Evolutionary conservation across 2,113 vertebrate species (phyloP).

Genomic region (Pogonocichla stellata): DNA sequence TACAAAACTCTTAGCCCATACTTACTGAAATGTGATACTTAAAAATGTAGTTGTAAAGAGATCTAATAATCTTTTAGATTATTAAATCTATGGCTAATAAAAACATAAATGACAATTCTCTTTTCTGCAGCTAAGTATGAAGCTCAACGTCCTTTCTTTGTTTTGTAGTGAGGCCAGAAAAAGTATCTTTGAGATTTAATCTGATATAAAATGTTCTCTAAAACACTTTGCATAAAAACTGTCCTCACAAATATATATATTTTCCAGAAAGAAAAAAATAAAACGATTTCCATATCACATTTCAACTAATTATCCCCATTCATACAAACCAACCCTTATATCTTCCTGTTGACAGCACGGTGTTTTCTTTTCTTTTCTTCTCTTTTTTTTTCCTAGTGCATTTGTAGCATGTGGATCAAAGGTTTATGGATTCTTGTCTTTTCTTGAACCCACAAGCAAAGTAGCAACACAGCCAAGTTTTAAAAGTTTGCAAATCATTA

Average conservation of each 20-base stretch:
- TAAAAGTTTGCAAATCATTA: conserved; percentile 35
- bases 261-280: background rate
- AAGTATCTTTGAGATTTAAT: background rate
- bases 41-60: background rate
- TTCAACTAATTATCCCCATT: conserved; percentile 37
- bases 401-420: conserved; percentile 18
- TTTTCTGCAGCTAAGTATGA: background rate
- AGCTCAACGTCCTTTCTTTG: background rate
- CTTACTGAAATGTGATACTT: background rate
- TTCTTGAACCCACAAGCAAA: conserved; percentile 29
- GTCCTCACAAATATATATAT: background rate
- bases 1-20: background rate
- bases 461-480: background rate
- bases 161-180: background rate
- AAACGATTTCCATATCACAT: background rate
- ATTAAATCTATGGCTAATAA: background rate
- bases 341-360: conserved; percentile 18
- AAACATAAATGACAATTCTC: background rate
- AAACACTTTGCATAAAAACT: background rate
- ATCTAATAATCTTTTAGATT: background rate
- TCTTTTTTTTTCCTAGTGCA: background rate
- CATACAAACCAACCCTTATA: background rate
- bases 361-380: background rate
- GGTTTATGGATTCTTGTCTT: conserved; percentile 20
- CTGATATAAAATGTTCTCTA: background rate